Percentiles rank a stretch among this genome's conserved stretches.
These are phyloP conservation scores for Paragorgia papillata DNA, from an alignment of 92 coral and sea anemone species.

Conservation along the genomic window DNA sequence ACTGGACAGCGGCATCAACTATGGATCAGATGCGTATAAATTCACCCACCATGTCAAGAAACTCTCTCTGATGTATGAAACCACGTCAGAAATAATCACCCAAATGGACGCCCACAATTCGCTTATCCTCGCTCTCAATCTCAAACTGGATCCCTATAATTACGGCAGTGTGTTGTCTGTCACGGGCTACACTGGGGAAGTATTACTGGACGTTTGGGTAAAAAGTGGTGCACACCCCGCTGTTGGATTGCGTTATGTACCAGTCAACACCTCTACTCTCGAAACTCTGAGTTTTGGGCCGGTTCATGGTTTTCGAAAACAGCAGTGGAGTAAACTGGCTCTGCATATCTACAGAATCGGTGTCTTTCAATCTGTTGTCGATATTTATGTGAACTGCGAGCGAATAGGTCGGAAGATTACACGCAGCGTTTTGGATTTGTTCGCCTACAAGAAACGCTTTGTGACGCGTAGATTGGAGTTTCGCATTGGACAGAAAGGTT, in stretches of 20 bases:
- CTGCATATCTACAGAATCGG: slow-evolving; percentile 54
- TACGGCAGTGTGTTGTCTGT: slow-evolving; percentile 34
- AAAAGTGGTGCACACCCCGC: slow-evolving; percentile 40
- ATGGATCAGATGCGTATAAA: slow-evolving; percentile 37
- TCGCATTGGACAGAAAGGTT: slow-evolving; percentile 76
- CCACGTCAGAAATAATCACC: slow-evolving; percentile 14
- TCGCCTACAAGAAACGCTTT: slow-evolving; percentile 78
- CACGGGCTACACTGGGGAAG: slow-evolving; percentile 31
- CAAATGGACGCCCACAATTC: slow-evolving; percentile 34
- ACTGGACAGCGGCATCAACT: slow-evolving; percentile 7
- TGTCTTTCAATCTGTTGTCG: slow-evolving; percentile 60
- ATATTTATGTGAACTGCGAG: slow-evolving; percentile 79
- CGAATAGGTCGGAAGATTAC: slow-evolving; percentile 55
- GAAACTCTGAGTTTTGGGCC: slow-evolving; percentile 28
- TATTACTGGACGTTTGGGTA: slow-evolving; percentile 32
- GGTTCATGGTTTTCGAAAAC: neutral
- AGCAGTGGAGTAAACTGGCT: slow-evolving; percentile 23
- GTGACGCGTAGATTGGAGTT: slow-evolving; percentile 71
- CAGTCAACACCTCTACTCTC: slow-evolving; percentile 5
- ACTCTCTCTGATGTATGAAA: slow-evolving; percentile 13
- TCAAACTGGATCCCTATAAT: slow-evolving; percentile 18
- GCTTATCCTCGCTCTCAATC: slow-evolving; percentile 3
- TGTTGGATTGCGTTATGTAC: slow-evolving; percentile 23
- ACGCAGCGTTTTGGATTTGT: slow-evolving; percentile 68
- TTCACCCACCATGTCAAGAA: slow-evolving; percentile 26